These are phyloP conservation scores for Trachemys scripta DNA, from an alignment of 2,113 vertebrate genomes.

Conservation along the genomic window DNA sequence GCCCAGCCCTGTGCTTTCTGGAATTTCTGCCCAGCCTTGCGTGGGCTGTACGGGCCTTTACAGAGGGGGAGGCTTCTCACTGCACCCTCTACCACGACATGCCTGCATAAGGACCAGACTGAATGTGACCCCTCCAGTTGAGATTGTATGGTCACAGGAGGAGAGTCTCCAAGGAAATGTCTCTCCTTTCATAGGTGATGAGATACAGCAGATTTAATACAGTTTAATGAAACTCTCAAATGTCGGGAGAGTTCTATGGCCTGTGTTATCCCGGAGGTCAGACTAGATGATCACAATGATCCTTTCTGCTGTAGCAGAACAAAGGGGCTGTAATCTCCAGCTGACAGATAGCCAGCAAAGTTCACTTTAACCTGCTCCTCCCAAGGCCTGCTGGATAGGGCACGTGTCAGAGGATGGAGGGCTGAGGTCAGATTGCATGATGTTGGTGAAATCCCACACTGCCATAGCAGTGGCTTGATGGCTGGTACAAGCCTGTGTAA, in stretches of 20 bases:
- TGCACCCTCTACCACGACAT: neutral
- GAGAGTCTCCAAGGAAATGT: neutral
- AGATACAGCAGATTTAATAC: neutral
- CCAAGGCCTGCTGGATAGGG: neutral
- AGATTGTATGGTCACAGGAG: neutral
- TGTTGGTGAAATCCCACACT: neutral
- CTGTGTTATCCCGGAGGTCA: neutral
- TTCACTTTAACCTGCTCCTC: neutral
- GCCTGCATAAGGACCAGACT: too few species aligned
- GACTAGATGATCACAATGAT: neutral
- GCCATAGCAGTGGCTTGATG: neutral
- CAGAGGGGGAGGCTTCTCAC: neutral
- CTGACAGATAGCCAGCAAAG: neutral
- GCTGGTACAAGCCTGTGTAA: neutral
- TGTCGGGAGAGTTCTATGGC: neutral
- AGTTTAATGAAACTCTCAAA: neutral
- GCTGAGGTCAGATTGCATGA: neutral
- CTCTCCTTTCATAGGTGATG: neutral
- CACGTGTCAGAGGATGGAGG: neutral
- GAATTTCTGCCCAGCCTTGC: neutral
- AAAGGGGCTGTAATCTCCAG: neutral
- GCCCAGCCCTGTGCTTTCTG: neutral
- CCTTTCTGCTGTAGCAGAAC: neutral
- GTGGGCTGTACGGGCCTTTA: neutral
- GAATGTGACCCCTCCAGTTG: neutral